These are phyloP conservation scores for Pandion haliaetus DNA, from an alignment of 2,113 vertebrate genomes.

Conservation along the genomic window DNA sequence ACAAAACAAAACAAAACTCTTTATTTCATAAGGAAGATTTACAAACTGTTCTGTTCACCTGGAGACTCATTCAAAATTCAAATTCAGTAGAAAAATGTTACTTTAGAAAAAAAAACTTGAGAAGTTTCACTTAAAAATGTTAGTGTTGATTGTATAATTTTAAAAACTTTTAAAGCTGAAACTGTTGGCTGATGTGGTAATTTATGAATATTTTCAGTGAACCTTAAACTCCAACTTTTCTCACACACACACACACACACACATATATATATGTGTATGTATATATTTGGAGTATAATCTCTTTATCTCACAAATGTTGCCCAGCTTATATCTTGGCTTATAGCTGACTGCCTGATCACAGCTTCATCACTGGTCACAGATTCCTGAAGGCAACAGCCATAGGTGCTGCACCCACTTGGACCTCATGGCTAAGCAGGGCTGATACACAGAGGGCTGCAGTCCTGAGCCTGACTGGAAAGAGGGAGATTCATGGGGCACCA, in stretches of 20 bases:
- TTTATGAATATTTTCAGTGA: neutral
- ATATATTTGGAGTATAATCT: neutral
- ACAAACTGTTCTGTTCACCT: neutral
- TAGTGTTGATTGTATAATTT: neutral
- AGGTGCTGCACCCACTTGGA: neutral
- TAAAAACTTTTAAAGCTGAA: neutral
- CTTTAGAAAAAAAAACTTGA: neutral
- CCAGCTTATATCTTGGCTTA: neutral
- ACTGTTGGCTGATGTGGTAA: neutral
- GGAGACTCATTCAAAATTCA: neutral
- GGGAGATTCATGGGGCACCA: neutral
- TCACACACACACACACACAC: neutral
- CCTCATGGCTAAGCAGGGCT: neutral
- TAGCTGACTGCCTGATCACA: neutral
- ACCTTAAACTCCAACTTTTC: neutral
- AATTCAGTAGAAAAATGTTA: neutral
- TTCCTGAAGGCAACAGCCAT: neutral
- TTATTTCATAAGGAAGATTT: neutral
- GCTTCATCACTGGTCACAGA: neutral
- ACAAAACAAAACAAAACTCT: neutral
- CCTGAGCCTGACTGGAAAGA: neutral
- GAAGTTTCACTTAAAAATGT: neutral
- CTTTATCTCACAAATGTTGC: neutral
- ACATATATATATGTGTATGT: neutral
- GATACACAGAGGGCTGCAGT: neutral